phyloP scores from a whole-genome alignment of 1,140 invertebrate species.

The Neelides sp. region DNA sequence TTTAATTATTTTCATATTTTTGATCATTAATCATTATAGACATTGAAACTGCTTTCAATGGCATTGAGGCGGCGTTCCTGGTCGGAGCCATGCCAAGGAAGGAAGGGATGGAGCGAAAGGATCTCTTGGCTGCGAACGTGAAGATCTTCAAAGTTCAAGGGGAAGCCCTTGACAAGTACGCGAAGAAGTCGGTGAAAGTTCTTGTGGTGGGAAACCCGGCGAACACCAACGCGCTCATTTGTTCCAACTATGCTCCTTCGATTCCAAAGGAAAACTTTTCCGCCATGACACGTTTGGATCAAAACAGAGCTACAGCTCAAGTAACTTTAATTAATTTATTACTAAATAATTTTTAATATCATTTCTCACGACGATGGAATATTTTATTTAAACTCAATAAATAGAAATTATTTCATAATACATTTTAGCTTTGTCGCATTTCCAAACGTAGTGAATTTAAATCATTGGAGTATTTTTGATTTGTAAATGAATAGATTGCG shows the following conservation, averaged over 20 bases:
- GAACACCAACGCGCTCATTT: constrained; percentile 96
- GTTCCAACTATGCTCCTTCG: constrained; percentile 89
- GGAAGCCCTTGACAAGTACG: constrained; percentile 78
- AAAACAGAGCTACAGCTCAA: constrained; percentile 86
- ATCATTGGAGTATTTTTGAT: no score
- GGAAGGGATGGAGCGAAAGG: constrained; percentile 98
- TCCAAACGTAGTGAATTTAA: no score
- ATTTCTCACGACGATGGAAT: not conserved
- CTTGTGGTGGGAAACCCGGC: constrained; percentile 98
- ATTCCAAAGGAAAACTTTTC: constrained; percentile 95
- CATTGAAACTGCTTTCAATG: constrained; percentile 66
- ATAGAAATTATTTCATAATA: not conserved
- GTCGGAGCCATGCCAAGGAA: constrained; percentile 97
- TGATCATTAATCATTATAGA: not conserved
- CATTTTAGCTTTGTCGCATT: no score
- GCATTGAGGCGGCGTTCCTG: constrained; percentile 93
- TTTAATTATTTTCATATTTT: no score
- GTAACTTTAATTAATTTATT: constrained; percentile 32
- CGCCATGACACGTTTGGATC: constrained; percentile 95
- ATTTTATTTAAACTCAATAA: not conserved
- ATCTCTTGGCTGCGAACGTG: constrained; percentile 88
- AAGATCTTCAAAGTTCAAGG: constrained; percentile 96
- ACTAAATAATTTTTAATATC: not conserved
- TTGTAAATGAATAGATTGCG: constrained; percentile 43
- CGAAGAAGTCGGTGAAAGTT: constrained; percentile 89